Evolutionary conservation across 2,113 vertebrate genomes (phyloP), one percentile per base, ranked within the genome.

Genomic region (Anoura caudifer): DNA sequence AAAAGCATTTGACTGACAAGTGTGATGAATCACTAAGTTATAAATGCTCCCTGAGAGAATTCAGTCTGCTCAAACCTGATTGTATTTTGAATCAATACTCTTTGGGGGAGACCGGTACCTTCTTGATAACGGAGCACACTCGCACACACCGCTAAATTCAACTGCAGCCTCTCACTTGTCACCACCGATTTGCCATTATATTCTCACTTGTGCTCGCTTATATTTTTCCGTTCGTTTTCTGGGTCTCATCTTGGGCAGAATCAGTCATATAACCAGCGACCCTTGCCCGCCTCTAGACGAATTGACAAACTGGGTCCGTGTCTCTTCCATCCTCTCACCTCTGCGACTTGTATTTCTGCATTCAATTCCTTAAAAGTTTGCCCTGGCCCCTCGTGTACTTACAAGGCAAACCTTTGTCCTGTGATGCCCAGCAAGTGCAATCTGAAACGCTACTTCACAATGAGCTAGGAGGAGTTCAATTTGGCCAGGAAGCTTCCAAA

Each of bases 231-330:
- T 4, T 7, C 15, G 0, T 19, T 59, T 76, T 17, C 56, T 9
- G 3, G 76, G 33, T 41, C 47, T 33, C 45, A 47, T 22, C 7
- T 47, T 19, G 0, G 33, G 31, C 36, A 8, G 52, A 19, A 3
- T 24, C 0, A 0, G 1, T 6, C 15, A 0, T 2, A 1, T 13
- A 1, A 52, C 22, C 0, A 3, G 73, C 13, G 3, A 1, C 11
- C 2, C 1, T 17, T 2, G 31, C 17, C n/a, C 17, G 2, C 4
- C 36, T 17, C 17, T 12, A 3, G 67, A 45, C 3, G 13, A 8
- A 24, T 6, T 63, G 19, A 26, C 52, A 69, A 4, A 9, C 41
- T 8, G 43, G 54, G 15, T 1, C 2, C n/a, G 1, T 19, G 33
- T 61, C 20, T 70, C 7, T 36, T 22, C 16, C 2, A 1, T 26